Evolutionary conservation across 2,797 vertebrate species (phyloP), one percentile per base, ranked within the genome.

Genomic region (Fundulus diaphanus): DNA sequence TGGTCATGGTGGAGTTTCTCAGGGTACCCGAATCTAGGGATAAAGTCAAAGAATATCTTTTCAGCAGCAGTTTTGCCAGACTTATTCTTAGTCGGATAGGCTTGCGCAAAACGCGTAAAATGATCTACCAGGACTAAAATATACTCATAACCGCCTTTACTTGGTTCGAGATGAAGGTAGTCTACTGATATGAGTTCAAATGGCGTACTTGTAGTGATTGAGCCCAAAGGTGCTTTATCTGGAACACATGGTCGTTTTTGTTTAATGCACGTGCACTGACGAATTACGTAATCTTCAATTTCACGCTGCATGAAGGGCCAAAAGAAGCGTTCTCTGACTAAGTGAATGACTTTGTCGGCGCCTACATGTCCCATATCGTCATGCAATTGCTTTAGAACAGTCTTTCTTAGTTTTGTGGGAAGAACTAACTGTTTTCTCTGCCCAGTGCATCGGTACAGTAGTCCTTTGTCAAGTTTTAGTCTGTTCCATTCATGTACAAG

Each of bases 351-450:
- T 70, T 73, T 74, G 20, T 78, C 78, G 0, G 75, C 16, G 0
- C 80, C 71, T 0, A 77, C 31, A 44, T 74, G 80, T 2, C 72
- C 80, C 72, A 82, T 74, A 0, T 72, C 31, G 12, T 78, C 37
- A 44, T n/a, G n/a, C n/a, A n/a, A n/a, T n/a, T n/a, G n/a, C n/a
- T n/a, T n/a, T n/a, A n/a, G n/a, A n/a, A n/a, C n/a, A n/a, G n/a
- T n/a, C n/a, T n/a, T n/a, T n/a, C n/a, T n/a, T n/a, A n/a, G n/a
- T n/a, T n/a, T n/a, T n/a, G n/a, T n/a, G n/a, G n/a, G n/a, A n/a
- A n/a, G n/a, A n/a, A n/a, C n/a, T n/a, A 75, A 42, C 42, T 72
- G 67, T 24, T 73, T 67, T 15, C 24, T 0, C 7, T 66, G 31
- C 46, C 7, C 52, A 33, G 49, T 68, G 7, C 67, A 42, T 13